Percentiles rank a stretch among this genome's conserved stretches.
Conservation (phyloP, 2,888 invertebrate species). For the Julus scandinavius region DNA sequence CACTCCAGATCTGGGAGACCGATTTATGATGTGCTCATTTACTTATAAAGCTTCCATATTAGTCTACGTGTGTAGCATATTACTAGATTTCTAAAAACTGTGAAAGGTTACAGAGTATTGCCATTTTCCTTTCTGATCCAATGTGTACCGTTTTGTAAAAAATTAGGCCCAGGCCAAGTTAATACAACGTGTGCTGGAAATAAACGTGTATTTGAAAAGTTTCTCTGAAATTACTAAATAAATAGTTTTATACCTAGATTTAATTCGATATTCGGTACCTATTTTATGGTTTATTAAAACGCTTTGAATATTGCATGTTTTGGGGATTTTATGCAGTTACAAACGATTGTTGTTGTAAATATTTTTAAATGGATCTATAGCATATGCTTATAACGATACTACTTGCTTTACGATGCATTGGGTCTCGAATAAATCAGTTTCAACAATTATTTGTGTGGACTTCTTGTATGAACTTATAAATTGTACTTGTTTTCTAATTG, state of each 20-base stretch:
- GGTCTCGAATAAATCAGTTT: constrained; percentile 23
- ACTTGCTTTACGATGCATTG: constrained; percentile 5
- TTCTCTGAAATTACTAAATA: constrained; percentile 6
- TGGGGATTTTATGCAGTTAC: constrained; percentile 24
- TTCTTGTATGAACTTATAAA: no score
- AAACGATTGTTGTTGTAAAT: constrained; percentile 29
- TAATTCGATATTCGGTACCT: background rate
- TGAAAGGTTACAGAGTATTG: background rate
- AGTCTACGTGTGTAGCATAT: constrained; percentile 19
- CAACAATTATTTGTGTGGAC: background rate
- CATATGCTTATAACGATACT: constrained; percentile 3
- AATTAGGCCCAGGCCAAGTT: background rate
- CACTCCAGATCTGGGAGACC: background rate
- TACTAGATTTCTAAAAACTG: background rate
- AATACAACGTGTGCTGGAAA: background rate
- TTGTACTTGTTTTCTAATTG: no score
- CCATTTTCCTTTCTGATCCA: background rate
- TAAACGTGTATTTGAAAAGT: background rate
- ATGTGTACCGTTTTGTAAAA: constrained; percentile 27
- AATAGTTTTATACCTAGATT: constrained; percentile 35
- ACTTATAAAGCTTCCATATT: constrained; percentile 31
- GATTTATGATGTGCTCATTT: constrained; percentile 28
- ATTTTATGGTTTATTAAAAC: background rate
- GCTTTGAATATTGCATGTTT: constrained; percentile 42
- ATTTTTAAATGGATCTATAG: constrained; percentile 38